phyloP scores from a whole-genome alignment of 2,113 vertebrate genomes.

The Nipponia nippon region DNA sequence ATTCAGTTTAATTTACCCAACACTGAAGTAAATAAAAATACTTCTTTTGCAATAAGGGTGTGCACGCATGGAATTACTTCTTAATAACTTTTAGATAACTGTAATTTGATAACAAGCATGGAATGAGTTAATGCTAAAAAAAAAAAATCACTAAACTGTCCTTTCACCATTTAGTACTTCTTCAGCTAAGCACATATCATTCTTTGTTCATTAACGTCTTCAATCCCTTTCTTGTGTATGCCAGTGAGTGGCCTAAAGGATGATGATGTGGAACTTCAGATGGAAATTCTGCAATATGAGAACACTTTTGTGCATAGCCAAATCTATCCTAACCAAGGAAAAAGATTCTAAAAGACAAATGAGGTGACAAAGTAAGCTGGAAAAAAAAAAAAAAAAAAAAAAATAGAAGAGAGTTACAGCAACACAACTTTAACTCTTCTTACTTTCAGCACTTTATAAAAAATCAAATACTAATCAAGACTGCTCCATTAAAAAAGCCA shows the following conservation, averaged over 20 bases:
- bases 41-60: background rate
- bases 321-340: background rate
- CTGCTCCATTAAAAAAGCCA: background rate
- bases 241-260: background rate
- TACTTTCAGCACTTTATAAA: background rate
- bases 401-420: background rate
- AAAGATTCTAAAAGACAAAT: background rate
- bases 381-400: background rate
- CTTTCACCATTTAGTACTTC: background rate
- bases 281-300: background rate
- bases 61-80: background rate
- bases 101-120: background rate
- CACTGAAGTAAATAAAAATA: background rate
- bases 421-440: background rate
- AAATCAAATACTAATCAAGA: background rate
- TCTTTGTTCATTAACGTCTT: background rate
- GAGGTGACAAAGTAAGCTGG: background rate
- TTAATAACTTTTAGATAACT: background rate
- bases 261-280: background rate
- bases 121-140: background rate
- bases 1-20: background rate
- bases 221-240: background rate
- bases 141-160: background rate
- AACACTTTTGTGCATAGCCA: background rate
- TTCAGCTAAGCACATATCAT: background rate